Evolutionary conservation across 2,113 vertebrate genomes (phyloP).

Genomic region (Zapornia atra): DNA sequence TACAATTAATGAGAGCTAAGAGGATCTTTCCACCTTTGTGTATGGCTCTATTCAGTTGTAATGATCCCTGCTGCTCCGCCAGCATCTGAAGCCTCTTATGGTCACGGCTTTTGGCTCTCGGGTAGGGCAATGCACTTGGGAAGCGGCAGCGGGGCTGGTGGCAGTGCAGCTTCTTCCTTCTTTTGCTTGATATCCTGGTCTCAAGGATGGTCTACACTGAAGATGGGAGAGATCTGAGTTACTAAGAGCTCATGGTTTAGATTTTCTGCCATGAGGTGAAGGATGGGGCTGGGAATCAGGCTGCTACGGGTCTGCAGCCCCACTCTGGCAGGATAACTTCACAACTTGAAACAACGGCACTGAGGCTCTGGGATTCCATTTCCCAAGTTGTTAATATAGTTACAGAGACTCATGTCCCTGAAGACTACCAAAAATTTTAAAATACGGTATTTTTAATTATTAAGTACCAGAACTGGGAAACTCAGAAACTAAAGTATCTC

Average conservation of each 20-base stretch:
- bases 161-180: not conserved
- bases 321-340: not conserved
- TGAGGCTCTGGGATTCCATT: not conserved
- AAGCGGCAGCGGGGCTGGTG: not conserved
- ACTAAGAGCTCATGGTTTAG: not conserved
- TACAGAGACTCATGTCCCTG: not conserved
- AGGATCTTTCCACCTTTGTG: slow-evolving; percentile 58
- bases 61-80: not conserved
- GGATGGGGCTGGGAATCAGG: not conserved
- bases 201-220: not conserved
- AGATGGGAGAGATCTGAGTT: not conserved
- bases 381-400: not conserved
- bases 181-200: not conserved
- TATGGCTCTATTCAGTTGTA: not conserved
- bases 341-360: not conserved
- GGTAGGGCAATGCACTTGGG: not conserved
- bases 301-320: not conserved
- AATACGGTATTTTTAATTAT: not conserved
- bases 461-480: not conserved
- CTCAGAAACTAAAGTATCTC: not conserved
- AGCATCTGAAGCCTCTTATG: not conserved
- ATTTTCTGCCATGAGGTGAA: not conserved
- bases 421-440: not conserved
- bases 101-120: not conserved
- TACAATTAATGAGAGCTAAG: slow-evolving; percentile 66